Evolutionary conservation across 1,140 invertebrate genomes (phyloP).

Genomic region (Aphelinus atriplicis): DNA sequence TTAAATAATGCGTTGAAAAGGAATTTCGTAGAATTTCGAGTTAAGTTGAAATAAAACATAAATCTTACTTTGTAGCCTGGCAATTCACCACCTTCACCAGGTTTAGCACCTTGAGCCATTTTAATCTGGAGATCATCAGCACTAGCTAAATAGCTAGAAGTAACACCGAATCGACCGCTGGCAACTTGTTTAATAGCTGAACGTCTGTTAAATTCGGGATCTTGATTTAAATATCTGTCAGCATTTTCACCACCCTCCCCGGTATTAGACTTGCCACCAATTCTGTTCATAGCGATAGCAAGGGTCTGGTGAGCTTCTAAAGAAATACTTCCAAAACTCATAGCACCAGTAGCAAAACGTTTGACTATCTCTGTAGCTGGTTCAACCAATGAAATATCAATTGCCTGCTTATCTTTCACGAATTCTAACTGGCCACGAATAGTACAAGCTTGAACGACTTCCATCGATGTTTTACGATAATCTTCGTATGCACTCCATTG

Average conservation of each 20-base stretch:
- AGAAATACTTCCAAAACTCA: constrained; percentile 94
- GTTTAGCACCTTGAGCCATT: constrained; percentile 98
- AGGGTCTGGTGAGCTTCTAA: constrained; percentile 94
- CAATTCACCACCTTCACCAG: constrained; percentile 94
- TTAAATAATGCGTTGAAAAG: neutral
- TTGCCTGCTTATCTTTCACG: constrained; percentile 76
- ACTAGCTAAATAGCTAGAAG: constrained; percentile 95
- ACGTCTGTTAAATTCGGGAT: constrained; percentile 80
- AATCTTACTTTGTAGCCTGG: constrained; percentile 79
- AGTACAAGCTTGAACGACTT: constrained; percentile 88
- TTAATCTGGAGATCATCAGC: constrained; percentile 97
- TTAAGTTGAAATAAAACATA: too few relatives aligned
- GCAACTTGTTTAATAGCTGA: constrained; percentile 94
- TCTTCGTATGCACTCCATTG: constrained; percentile 86
- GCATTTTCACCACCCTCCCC: constrained; percentile 94
- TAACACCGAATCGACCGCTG: constrained; percentile 97
- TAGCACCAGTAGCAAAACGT: constrained; percentile 82
- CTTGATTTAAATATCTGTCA: constrained; percentile 75
- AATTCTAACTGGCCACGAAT: constrained; percentile 93
- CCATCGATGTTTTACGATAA: constrained; percentile 87
- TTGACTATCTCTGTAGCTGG: constrained; percentile 95
- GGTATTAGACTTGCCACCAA: constrained; percentile 96
- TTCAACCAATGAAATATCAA: constrained; percentile 90
- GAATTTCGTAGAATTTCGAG: neutral
- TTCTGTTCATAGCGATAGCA: constrained; percentile 96